These are phyloP conservation scores for Ataeniobius toweri DNA, from an alignment of 2,797 vertebrate species.

Conservation along the genomic window DNA sequence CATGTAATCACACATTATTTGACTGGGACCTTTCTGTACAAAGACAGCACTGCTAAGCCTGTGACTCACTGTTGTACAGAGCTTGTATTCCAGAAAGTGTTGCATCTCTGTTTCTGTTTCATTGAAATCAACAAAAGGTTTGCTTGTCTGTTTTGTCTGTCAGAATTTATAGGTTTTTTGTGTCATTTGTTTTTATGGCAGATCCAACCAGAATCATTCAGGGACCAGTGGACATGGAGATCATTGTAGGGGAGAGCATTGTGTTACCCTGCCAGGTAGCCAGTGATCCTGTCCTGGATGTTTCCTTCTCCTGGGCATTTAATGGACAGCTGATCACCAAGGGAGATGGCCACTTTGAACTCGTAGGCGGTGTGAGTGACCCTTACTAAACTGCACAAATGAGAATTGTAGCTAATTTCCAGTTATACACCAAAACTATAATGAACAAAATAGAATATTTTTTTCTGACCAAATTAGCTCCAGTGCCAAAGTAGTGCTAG, in stretches of 20 bases:
- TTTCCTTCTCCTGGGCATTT: slow-evolving; percentile 94
- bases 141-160: slow-evolving; percentile 32
- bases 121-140: slow-evolving; percentile 30
- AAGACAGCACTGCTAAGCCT: slow-evolving; percentile 46
- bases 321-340: slow-evolving; percentile 88
- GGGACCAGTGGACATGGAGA: slow-evolving; percentile 91
- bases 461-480: background rate
- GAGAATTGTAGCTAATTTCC: background rate
- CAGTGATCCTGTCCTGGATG: slow-evolving; percentile 89
- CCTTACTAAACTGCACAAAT: background rate
- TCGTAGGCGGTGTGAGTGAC: slow-evolving; percentile 91
- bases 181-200: slow-evolving; percentile 51
- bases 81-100: slow-evolving; percentile 15
- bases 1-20: slow-evolving; percentile 65
- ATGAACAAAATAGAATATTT: background rate
- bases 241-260: slow-evolving; percentile 93
- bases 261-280: slow-evolving; percentile 92
- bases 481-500: background rate
- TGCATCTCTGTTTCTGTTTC: slow-evolving; percentile 16
- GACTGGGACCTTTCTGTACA: slow-evolving; percentile 45
- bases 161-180: slow-evolving; percentile 1
- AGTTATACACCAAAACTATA: background rate
- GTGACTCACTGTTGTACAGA: slow-evolving; percentile 43
- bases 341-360: slow-evolving; percentile 90
- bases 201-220: slow-evolving; percentile 91